These are phyloP conservation scores for Tinea semifulvella DNA, from an alignment of 2,888 invertebrate genomes.

Conservation along the genomic window DNA sequence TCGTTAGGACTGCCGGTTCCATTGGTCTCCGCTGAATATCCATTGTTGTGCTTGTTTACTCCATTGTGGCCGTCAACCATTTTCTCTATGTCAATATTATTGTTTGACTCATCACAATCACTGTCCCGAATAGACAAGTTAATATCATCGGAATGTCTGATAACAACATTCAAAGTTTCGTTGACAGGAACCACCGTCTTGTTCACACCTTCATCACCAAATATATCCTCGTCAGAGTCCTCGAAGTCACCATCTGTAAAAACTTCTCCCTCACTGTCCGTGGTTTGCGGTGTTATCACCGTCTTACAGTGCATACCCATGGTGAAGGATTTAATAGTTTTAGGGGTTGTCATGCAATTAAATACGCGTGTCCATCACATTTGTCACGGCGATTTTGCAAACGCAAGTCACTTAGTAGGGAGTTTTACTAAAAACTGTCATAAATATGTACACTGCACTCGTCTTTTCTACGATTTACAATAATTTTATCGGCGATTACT, in stretches of 20 bases:
- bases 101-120: conserved; percentile 2
- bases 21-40: conserved; percentile 6
- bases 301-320: conserved; percentile 43
- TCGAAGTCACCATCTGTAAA: conserved; percentile 59
- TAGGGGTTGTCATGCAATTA: conserved; percentile 2
- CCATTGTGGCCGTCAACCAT: conserved; percentile 4
- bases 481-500: not conserved
- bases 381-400: too few species aligned
- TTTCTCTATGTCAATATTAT: not conserved
- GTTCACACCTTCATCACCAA: conserved; percentile 31
- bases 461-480: conserved; percentile 2
- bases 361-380: too few species aligned
- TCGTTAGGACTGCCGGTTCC: conserved; percentile 14
- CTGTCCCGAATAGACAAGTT: not conserved
- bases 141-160: conserved; percentile 8
- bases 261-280: conserved; percentile 52
- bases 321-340: not conserved
- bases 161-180: conserved; percentile 39
- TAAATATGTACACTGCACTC: conserved; percentile 27
- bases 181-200: conserved; percentile 33
- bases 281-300: conserved; percentile 44
- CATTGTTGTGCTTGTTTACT: conserved; percentile 2
- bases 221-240: conserved; percentile 46
- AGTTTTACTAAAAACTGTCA: not conserved
- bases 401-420: not conserved